A percentile compares a stretch with the other conserved stretches of the same genome.
Conservation (phyloP, 2,888 invertebrate species). For the Pollenia griseotomentosa region DNA sequence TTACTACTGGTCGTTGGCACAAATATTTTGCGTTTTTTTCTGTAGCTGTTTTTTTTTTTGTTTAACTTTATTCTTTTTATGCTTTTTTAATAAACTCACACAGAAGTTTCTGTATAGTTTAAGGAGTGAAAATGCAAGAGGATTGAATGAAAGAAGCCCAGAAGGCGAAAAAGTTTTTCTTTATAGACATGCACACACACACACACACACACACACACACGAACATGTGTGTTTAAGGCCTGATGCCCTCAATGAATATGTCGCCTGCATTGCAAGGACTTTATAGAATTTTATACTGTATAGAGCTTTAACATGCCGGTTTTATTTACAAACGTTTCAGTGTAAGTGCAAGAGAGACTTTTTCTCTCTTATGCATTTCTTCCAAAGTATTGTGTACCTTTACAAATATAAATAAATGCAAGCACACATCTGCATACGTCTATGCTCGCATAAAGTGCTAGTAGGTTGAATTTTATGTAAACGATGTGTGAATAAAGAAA, state of each 20-base stretch:
- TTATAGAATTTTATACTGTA: slow-evolving; percentile 33
- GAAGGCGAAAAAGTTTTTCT: slow-evolving; percentile 56
- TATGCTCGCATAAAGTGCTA: not conserved
- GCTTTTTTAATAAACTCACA: slow-evolving; percentile 54
- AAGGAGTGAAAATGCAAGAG: slow-evolving; percentile 41
- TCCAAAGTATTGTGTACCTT: slow-evolving; percentile 20
- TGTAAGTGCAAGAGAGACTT: slow-evolving; percentile 1
- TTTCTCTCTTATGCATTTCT: slow-evolving; percentile 32
- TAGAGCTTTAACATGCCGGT: slow-evolving; percentile 51
- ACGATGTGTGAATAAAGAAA: not conserved
- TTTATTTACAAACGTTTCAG: slow-evolving; percentile 14
- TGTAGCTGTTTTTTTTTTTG: slow-evolving; percentile 25
- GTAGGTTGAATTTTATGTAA: not conserved
- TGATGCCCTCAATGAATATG: slow-evolving; percentile 69
- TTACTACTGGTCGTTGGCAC: slow-evolving; percentile 74
- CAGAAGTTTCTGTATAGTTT: slow-evolving; percentile 39
- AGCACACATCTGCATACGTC: not conserved
- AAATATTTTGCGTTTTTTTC: slow-evolving; percentile 62
- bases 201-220: slow-evolving; percentile 31
- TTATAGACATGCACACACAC: not conserved
- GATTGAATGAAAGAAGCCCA: slow-evolving; percentile 53
- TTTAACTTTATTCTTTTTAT: slow-evolving; percentile 18
- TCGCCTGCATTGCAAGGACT: slow-evolving; percentile 61
- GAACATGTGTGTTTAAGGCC: slow-evolving; percentile 27
- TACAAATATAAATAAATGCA: slow-evolving; percentile 22